Evolutionary conservation across 2,113 vertebrate genomes (phyloP).

Genomic region (Austrofundulus limnaeus): DNA sequence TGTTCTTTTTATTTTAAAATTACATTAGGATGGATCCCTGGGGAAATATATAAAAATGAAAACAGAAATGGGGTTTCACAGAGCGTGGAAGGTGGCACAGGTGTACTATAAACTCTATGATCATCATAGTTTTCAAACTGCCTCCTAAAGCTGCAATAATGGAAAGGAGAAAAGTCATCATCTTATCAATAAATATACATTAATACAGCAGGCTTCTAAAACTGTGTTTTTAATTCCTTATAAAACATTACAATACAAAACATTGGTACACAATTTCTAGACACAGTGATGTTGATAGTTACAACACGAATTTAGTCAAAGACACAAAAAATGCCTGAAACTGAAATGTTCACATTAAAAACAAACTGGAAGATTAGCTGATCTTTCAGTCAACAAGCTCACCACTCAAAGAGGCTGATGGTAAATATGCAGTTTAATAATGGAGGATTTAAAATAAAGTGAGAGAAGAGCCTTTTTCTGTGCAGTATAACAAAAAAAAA

Average conservation of each 20-base stretch:
- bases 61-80: conserved; percentile 21
- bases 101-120: conserved; percentile 24
- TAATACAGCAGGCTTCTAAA: conserved; percentile 66
- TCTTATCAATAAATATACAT: not conserved
- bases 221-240: conserved; percentile 60
- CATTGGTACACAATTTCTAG: conserved; percentile 54
- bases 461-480: not conserved
- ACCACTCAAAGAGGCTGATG: conserved; percentile 12
- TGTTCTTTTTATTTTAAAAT: not conserved
- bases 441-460: not conserved
- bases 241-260: conserved; percentile 68
- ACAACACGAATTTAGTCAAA: conserved; percentile 36
- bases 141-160: conserved; percentile 16
- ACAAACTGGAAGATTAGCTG: conserved; percentile 23
- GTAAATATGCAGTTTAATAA: conserved; percentile 14
- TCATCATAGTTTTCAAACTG: conserved; percentile 8
- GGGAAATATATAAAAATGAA: not conserved
- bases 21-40: not conserved
- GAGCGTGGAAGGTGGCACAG: conserved; percentile 23
- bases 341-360: conserved; percentile 24
- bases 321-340: conserved; percentile 29
- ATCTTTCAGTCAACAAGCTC: conserved; percentile 8
- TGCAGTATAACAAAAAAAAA: no score
- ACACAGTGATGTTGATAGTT: conserved; percentile 51
- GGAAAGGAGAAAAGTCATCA: not conserved